phyloP scores from a whole-genome alignment of 2,113 vertebrate species.

The Sinosuthora webbiana region DNA sequence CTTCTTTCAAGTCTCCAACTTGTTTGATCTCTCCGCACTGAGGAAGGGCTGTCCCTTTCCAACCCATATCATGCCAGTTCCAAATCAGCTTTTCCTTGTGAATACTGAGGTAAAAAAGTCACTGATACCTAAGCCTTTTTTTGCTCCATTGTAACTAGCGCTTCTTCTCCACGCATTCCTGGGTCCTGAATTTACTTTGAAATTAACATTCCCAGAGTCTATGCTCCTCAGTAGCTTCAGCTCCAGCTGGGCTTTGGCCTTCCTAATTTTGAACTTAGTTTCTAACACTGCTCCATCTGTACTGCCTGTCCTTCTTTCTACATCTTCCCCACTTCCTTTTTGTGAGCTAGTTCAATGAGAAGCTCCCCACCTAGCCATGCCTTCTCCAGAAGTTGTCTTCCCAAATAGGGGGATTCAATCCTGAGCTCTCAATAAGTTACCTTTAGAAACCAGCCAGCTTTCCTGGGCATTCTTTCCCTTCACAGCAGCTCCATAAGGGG shows the following conservation, averaged over 20 bases:
- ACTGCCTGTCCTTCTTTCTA: background rate
- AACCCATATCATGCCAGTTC: background rate
- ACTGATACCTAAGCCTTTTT: background rate
- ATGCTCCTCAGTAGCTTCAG: background rate
- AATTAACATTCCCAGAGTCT: background rate
- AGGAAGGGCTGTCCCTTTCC: background rate
- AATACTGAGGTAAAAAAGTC: background rate
- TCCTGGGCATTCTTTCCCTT: background rate
- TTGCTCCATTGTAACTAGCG: background rate
- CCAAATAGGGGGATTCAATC: background rate
- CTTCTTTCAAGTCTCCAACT: background rate
- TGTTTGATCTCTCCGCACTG: background rate
- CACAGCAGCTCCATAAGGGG: background rate
- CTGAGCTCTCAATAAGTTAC: background rate
- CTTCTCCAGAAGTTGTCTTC: background rate
- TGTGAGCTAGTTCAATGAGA: background rate
- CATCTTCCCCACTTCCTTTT: background rate
- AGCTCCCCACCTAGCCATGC: background rate
- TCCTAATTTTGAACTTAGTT: background rate
- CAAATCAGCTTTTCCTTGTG: background rate
- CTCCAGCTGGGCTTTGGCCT: background rate
- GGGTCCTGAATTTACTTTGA: background rate
- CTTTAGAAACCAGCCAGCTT: background rate
- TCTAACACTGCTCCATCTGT: background rate
- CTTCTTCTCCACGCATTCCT: background rate